Conservation (phyloP, 2,113 vertebrate genomes). For the Pycnonotus jocosus region DNA sequence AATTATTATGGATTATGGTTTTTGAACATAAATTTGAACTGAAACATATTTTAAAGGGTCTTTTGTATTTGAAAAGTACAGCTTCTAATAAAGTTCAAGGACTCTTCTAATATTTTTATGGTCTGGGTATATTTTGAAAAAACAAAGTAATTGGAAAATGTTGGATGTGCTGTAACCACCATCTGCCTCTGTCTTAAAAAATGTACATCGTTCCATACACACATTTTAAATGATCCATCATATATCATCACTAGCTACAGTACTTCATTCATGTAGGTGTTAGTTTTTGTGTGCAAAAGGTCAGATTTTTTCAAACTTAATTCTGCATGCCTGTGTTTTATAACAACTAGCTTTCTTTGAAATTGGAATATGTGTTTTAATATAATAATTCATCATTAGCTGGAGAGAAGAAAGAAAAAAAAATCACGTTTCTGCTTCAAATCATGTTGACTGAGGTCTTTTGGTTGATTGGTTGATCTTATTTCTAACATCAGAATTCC, state of each 20-base stretch:
- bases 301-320: constrained; percentile 35
- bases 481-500: neutral
- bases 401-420: neutral
- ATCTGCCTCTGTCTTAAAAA: constrained; percentile 39
- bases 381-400: constrained; percentile 49
- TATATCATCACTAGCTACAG: constrained; percentile 65
- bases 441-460: neutral
- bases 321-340: constrained; percentile 15
- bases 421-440: neutral
- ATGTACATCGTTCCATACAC: constrained; percentile 22
- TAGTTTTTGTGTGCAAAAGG: constrained; percentile 54
- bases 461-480: neutral
- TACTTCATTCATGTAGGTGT: constrained; percentile 56
- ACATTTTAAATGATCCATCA: constrained; percentile 42
- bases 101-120: constrained; percentile 29
- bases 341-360: constrained; percentile 18
- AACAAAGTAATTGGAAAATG: constrained; percentile 52
- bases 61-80: neutral
- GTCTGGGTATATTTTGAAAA: constrained; percentile 42
- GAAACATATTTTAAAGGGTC: neutral
- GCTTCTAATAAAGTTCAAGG: neutral
- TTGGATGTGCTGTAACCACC: constrained; percentile 26
- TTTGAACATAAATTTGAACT: neutral
- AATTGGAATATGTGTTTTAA: constrained; percentile 2
- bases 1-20: neutral